Evolutionary conservation across 2,888 invertebrate genomes (phyloP).

Genomic region (Ametastegia equiseti): DNA sequence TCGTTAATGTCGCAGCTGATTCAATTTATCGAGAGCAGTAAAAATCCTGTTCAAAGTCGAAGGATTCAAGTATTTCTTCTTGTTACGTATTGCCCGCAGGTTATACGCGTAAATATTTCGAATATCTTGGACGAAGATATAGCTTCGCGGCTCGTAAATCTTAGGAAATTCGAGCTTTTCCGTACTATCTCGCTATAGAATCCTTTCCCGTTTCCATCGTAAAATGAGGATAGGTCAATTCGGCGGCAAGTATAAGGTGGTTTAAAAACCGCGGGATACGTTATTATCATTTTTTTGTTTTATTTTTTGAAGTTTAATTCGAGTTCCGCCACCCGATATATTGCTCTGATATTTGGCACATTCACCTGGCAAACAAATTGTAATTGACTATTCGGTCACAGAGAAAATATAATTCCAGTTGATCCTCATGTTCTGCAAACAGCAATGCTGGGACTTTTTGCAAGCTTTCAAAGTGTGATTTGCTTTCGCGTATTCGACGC

Average conservation of each 20-base stretch:
- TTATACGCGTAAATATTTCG: constrained; percentile 14
- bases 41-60: background rate
- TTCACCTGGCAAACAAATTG: background rate
- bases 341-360: background rate
- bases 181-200: constrained; percentile 31
- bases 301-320: background rate
- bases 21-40: constrained; percentile 13
- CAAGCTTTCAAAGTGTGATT: background rate
- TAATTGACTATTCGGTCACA: background rate
- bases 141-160: constrained; percentile 29
- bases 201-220: constrained; percentile 22
- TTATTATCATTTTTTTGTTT: background rate
- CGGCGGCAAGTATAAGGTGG: background rate
- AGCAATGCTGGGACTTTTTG: background rate
- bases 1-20: background rate
- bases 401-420: background rate
- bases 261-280: background rate
- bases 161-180: constrained; percentile 31
- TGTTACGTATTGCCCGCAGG: background rate
- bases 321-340: background rate
- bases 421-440: background rate
- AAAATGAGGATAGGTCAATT: constrained; percentile 22
- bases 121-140: constrained; percentile 7
- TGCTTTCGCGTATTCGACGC: background rate
- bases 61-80: constrained; percentile 8